Percentiles rank a stretch among this genome's conserved stretches.
These are phyloP conservation scores for Criorhina ranunculi DNA, from an alignment of 2,888 invertebrate genomes.

Conservation along the genomic window DNA sequence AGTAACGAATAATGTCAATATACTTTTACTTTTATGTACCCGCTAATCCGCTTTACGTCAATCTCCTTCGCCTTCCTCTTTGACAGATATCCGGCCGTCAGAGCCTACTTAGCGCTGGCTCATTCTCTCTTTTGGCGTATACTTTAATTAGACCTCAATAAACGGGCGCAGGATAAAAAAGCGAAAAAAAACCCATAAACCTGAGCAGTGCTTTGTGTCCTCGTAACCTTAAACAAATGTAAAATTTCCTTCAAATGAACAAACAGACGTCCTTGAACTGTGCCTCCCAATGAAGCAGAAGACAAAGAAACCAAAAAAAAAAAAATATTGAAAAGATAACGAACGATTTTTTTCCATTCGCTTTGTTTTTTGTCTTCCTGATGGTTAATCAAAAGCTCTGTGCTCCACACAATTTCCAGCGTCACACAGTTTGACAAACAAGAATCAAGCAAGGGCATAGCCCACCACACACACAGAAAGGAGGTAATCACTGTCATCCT, in stretches of 20 bases:
- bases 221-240: conserved; percentile 18
- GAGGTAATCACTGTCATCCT: conserved; percentile 71
- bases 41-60: conserved; percentile 47
- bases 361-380: conserved; percentile 7
- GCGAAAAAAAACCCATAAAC: background rate
- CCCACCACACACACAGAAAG: conserved; percentile 23
- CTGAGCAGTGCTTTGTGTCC: background rate
- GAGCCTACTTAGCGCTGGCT: conserved; percentile 13
- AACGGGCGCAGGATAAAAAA: background rate
- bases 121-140: background rate
- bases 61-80: conserved; percentile 10
- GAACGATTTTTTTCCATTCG: conserved; percentile 11
- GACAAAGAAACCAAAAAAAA: background rate
- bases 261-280: conserved; percentile 43
- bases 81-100: conserved; percentile 1
- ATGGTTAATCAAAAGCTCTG: conserved; percentile 51
- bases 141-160: conserved; percentile 32
- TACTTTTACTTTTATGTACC: background rate
- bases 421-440: background rate
- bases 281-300: background rate
- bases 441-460: background rate
- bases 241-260: conserved; percentile 24
- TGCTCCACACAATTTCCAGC: conserved; percentile 36
- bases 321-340: conserved; percentile 17
- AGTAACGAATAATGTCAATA: conserved; percentile 9